Conservation (phyloP, 2,888 invertebrate genomes). For the Volucella inflata region DNA sequence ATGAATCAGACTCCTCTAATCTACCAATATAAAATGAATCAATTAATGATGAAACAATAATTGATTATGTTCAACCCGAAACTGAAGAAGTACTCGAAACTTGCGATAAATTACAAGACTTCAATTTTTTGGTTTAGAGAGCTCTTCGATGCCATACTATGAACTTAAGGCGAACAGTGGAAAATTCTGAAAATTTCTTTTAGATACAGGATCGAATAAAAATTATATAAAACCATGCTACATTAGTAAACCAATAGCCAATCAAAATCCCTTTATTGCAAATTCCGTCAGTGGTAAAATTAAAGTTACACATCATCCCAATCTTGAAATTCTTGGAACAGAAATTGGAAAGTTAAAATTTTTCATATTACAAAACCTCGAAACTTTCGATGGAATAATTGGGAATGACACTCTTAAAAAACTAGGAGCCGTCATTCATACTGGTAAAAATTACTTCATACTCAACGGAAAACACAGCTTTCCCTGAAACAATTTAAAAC, state of each 20-base stretch:
- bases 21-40: too few relatives aligned
- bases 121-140: too few relatives aligned
- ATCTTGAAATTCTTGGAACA: background rate
- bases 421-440: conserved; percentile 33
- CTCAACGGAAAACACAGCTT: conserved; percentile 6
- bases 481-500: conserved; percentile 11
- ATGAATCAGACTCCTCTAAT: too few relatives aligned
- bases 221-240: background rate
- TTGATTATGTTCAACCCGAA: too few relatives aligned
- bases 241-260: background rate
- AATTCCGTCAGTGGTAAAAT: background rate
- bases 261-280: background rate
- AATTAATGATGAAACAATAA: too few relatives aligned
- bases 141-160: too few relatives aligned
- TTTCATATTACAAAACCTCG: background rate
- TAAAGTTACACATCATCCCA: background rate
- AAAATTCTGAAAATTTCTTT: background rate
- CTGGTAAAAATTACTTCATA: conserved; percentile 8
- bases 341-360: background rate
- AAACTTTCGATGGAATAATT: too few relatives aligned
- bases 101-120: too few relatives aligned
- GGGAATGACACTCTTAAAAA: conserved; percentile 17
- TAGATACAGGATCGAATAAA: background rate
- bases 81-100: too few relatives aligned
- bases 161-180: too few relatives aligned